Base-by-base conservation (phyloP, 2,797 vertebrate species). In the Brotogeris chrysoptera region DNA sequence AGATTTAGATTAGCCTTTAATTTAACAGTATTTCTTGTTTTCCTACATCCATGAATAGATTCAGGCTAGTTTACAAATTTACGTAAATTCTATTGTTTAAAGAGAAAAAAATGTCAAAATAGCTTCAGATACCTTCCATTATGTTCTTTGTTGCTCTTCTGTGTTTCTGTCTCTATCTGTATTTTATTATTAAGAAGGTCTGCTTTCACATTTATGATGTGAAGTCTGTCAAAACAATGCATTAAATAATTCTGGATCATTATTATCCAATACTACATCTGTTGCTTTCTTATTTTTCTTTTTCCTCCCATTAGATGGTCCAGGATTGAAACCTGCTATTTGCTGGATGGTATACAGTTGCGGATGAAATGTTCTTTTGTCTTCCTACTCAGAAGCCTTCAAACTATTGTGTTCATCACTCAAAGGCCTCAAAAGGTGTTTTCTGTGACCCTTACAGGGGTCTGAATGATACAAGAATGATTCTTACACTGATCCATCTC, bases 171-270 rank as follows among this genome's bases (percentile, higher is more conserved):
- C 94, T 97, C 93, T 82, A 49, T 93, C 96, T 97, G 30, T 97
- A 85, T 96, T 97, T 97, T 96, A 95, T 96, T 97, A 97, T 97
- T 96, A 96, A 96, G 93, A 95, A 86, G 83, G 61, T 86, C 97
- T 97, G 95, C 93, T 96, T 96, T 97, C 97, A 96, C 92, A 96
- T 95, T 96, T 96, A 79, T 95, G 90, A 97, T 80, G 81, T 97
- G 96, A 97, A 97, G 71, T 93, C 96, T 98, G 97, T 98, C 97
- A 98, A 97, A 98, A 98, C 96, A 98, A 94, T 97, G 95, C 96
- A 97, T 97, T 98, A 97, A 98, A 96, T 96, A 95, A 97, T 97
- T 97, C 89, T 86, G 86, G 96, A 91, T 97, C 91, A 90, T 95
- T 90, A 92, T 96, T 92, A 98, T 96, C 80, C 70, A 96, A 49